Conservation (phyloP, 2,888 invertebrate species). For the Cerceris rybyensis region DNA sequence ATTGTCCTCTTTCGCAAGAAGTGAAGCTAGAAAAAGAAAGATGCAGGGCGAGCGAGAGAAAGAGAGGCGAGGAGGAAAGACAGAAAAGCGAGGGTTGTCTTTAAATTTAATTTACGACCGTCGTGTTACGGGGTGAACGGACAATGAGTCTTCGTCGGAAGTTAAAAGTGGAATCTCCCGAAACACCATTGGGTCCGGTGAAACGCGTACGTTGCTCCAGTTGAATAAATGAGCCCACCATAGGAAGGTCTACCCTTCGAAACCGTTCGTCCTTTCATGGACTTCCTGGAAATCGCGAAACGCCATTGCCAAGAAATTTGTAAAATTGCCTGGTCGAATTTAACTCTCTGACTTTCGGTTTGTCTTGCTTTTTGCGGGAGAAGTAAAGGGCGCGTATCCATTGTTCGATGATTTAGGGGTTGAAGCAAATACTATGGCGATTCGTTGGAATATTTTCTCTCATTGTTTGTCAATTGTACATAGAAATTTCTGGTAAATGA, state of each 20-base stretch:
- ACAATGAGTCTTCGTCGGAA: slow-evolving; percentile 46
- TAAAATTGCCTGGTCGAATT: neutral
- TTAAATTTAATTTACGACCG: slow-evolving; percentile 49
- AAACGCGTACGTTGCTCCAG: slow-evolving; percentile 63
- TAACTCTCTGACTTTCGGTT: neutral
- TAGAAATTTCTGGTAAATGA: no score
- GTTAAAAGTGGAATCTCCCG: slow-evolving; percentile 41
- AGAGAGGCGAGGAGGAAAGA: neutral
- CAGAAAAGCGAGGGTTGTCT: slow-evolving; percentile 27
- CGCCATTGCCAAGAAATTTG: neutral
- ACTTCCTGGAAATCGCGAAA: neutral
- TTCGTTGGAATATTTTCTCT: no score
- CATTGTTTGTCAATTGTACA: no score
- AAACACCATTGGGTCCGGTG: neutral
- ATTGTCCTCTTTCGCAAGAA: no score
- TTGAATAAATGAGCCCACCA: slow-evolving; percentile 71
- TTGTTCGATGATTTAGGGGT: no score
- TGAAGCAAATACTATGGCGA: no score
- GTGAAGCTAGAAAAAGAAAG: no score
- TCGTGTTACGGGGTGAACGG: slow-evolving; percentile 15
- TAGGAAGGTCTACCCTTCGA: slow-evolving; percentile 1
- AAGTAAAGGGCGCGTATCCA: no score
- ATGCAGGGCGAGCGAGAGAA: no score
- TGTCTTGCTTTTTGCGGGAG: no score
- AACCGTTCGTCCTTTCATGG: slow-evolving; percentile 7